Evolutionary conservation across 2,888 invertebrate genomes (phyloP), one percentile per base, ranked within the genome.

Genomic region (Onchidella celtica): DNA sequence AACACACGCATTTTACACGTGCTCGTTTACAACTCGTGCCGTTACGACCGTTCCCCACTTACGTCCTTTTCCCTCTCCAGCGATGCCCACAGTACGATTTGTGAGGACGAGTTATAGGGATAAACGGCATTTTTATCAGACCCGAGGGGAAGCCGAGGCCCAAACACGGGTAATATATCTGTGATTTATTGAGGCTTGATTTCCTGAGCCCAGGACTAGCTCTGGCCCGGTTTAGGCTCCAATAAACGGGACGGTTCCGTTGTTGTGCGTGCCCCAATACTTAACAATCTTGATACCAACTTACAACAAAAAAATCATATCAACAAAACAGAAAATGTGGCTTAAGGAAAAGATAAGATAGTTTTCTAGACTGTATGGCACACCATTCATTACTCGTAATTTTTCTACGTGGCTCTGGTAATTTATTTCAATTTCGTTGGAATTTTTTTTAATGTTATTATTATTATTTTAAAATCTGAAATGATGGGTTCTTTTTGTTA

Each of bases 141-240:
- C 29, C n/a, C 4, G n/a, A 29, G n/a, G 47, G 47, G 65, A 75
- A 65, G 47, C 40, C 63, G 3, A 4, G 47, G 38, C 0, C 75
- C 47, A 65, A 65, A 47, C 75, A 65, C 0, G 65, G 63, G 75
- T 38, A 65, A 75, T 75, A 59, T 75, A 63, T 75, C 75, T 47
- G 29, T 65, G 63, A 75, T 75, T 75, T 75, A 75, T 75, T 38
- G 40, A 17, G 40, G 27, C 38, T 21, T 47, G 61, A 47, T 75
- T 40, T 65, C 75, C 47, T 29, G 75, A 38, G 40, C 38, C 47
- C 14, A n/a, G 57, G 9, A 11, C 17, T n/a, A 0, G 61, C 73
- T 2, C 24, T 6, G 6, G 59, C 21, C 21, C 21, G 27, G 17
- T 32, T 21, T 40, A 75, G 40, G 32, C 40, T 47, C 32, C 32